Conservation (phyloP, 2,797 vertebrate genomes). For the Helostoma temminkii region DNA sequence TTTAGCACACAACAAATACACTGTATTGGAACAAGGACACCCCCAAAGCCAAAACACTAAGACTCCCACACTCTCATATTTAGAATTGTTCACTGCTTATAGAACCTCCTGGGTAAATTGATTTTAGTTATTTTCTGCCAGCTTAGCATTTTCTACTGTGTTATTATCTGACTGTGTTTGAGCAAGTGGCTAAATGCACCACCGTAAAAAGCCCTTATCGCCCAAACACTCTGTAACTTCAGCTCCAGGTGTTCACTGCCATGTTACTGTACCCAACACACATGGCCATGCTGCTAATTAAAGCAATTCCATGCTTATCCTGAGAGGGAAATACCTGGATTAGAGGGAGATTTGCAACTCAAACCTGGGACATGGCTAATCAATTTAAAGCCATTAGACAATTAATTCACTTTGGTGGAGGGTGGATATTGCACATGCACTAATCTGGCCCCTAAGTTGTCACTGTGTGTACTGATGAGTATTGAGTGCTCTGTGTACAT, state of each 20-base stretch:
- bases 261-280: conserved; percentile 70
- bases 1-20: conserved; percentile 22
- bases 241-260: conserved; percentile 73
- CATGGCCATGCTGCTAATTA: conserved; percentile 79
- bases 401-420: conserved; percentile 81
- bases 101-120: conserved; percentile 37
- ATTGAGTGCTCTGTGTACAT: conserved; percentile 71
- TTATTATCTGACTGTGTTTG: conserved; percentile 59
- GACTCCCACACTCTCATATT: conserved; percentile 29
- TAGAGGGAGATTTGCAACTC: conserved; percentile 82
- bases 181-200: conserved; percentile 57
- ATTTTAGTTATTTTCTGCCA: conserved; percentile 66
- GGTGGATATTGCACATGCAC: conserved; percentile 73
- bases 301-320: conserved; percentile 81
- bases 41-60: conserved; percentile 29
- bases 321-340: conserved; percentile 81
- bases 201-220: conserved; percentile 63
- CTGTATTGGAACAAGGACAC: conserved; percentile 28
- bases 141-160: conserved; percentile 55
- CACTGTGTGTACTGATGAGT: conserved; percentile 75
- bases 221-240: conserved; percentile 61
- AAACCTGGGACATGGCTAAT: conserved; percentile 80
- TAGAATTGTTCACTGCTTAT: conserved; percentile 35
- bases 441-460: conserved; percentile 75
- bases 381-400: conserved; percentile 83